Conservation (phyloP, 2,888 invertebrate genomes). For the Parascotia fuliginaria region DNA sequence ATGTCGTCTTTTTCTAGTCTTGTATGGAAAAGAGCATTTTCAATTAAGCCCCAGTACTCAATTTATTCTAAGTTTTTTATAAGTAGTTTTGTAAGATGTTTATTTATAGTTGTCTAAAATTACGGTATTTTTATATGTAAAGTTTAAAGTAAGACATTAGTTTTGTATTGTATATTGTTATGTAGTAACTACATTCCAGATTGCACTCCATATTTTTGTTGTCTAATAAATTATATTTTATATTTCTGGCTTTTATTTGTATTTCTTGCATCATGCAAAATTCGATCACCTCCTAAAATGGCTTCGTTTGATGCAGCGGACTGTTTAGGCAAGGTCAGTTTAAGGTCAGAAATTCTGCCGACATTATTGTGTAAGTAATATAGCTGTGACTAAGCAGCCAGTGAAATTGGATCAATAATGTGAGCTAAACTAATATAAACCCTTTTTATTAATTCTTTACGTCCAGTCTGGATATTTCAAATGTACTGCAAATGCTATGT, state of each 20-base stretch:
- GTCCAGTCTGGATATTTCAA: no score
- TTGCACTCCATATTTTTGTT: slow-evolving; percentile 44
- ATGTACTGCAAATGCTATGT: no score
- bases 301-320: no score
- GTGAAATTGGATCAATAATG: no score
- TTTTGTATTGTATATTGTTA: slow-evolving; percentile 43
- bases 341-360: no score
- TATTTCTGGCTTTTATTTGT: slow-evolving; percentile 4
- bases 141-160: slow-evolving; percentile 29
- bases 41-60: not conserved
- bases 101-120: slow-evolving; percentile 25
- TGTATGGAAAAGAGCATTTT: not conserved
- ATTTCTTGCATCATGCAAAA: not conserved
- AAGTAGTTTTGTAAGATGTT: slow-evolving; percentile 34
- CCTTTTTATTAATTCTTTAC: no score
- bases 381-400: no score
- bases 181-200: slow-evolving; percentile 44
- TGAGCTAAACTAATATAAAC: no score
- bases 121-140: slow-evolving; percentile 24
- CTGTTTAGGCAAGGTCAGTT: no score
- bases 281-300: no score
- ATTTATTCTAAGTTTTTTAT: slow-evolving; percentile 15
- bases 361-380: no score
- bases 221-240: slow-evolving; percentile 45
- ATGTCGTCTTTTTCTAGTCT: not conserved